Conservation (phyloP, 53 echinoderm and acorn worm genomes). For the Stichopus horrens region DNA sequence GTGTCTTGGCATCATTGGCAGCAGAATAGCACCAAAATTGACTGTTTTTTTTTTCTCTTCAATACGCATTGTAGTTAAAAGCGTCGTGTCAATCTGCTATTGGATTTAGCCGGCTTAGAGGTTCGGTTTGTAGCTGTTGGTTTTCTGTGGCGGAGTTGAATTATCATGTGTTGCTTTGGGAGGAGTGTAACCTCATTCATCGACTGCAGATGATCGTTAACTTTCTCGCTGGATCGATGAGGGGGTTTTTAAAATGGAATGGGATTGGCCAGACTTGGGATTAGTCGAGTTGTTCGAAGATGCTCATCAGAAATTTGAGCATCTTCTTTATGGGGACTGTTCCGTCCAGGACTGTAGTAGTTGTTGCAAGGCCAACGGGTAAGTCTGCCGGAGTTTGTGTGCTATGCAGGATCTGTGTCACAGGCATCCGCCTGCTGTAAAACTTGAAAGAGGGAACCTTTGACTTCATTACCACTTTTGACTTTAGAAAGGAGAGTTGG, state of each 20-base stretch:
- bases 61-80: no score
- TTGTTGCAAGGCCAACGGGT: conserved; percentile 32
- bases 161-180: not conserved
- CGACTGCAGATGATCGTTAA: not conserved
- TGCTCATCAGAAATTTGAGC: conserved; percentile 42
- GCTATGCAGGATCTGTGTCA: no score
- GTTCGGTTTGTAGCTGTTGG: not conserved
- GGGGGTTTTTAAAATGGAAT: conserved; percentile 37
- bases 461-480: no score
- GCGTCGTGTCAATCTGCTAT: not conserved
- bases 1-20: not conserved
- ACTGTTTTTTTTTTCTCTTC: not conserved
- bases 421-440: no score
- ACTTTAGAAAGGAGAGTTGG: no score
- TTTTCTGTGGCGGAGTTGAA: no score
- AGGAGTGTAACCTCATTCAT: not conserved
- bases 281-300: conserved; percentile 27
- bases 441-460: no score
- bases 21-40: not conserved
- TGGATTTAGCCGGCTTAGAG: not conserved
- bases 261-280: conserved; percentile 44
- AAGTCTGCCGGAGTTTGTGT: not conserved
- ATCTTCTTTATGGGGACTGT: conserved; percentile 41
- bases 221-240: not conserved
- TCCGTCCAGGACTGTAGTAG: not conserved